A percentile compares a stretch with the other conserved stretches of the same genome.
Conservation (phyloP, 2,113 vertebrate species). For the Hystrix cristata region DNA sequence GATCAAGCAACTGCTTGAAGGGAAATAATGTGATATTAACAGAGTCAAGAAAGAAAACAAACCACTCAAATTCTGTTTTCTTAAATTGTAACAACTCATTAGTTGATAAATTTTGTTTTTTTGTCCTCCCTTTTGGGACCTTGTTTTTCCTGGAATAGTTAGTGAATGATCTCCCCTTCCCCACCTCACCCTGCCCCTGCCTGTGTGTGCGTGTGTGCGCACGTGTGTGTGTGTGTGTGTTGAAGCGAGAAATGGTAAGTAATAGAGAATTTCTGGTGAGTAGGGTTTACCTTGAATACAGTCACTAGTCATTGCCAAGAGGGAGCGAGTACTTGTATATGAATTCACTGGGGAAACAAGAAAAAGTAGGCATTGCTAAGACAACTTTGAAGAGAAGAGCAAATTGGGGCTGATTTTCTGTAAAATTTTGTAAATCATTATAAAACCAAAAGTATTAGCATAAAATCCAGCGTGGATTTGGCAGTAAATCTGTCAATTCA, state of each 20-base stretch:
- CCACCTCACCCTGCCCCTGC: rapidly evolving
- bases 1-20: neutral
- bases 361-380: neutral
- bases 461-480: neutral
- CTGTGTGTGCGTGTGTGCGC: too few relatives aligned
- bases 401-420: neutral
- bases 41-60: neutral
- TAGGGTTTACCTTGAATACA: neutral
- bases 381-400: neutral
- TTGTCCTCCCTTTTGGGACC: neutral
- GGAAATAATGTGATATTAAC: neutral
- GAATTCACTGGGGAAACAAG: neutral
- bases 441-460: neutral
- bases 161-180: neutral
- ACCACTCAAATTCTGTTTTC: neutral
- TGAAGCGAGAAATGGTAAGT: neutral
- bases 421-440: neutral
- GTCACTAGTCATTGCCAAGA: neutral
- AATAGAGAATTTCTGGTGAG: neutral
- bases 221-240: neutral
- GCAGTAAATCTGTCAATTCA: neutral
- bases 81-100: neutral
- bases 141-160: neutral
- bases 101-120: neutral
- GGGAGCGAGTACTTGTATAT: neutral